Conservation (phyloP, 1,140 invertebrate species). For the Drosophila bipectinata region DNA sequence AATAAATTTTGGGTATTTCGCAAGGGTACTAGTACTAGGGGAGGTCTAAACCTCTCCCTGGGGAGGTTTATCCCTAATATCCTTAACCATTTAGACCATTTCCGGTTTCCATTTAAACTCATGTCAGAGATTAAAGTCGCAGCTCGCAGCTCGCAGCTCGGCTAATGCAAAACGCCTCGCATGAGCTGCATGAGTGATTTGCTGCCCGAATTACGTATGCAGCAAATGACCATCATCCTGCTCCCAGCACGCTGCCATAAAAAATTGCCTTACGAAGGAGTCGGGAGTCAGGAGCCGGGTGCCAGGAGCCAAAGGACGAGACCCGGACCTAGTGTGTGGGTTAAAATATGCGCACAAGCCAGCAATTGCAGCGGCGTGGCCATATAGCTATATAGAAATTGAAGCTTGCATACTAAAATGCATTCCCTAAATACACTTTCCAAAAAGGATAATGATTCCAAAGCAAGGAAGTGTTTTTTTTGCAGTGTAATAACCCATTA, state of each 20-base stretch:
- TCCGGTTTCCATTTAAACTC: background rate
- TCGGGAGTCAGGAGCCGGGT: background rate
- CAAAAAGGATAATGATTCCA: background rate
- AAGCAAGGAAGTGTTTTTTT: background rate
- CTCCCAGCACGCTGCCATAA: slow-evolving; percentile 36
- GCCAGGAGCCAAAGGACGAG: background rate
- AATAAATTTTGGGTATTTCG: background rate
- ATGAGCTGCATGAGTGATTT: slow-evolving; percentile 51
- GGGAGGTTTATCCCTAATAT: background rate
- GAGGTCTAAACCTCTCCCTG: too few relatives aligned
- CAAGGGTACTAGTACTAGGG: too few relatives aligned
- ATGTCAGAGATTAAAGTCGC: background rate
- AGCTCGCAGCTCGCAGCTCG: background rate
- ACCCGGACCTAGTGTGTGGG: slow-evolving; percentile 4
- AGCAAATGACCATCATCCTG: slow-evolving; percentile 60
- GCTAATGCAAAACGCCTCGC: slow-evolving; percentile 31
- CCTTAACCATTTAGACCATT: background rate
- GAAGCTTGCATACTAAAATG: slow-evolving; percentile 58
- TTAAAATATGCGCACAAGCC: slow-evolving; percentile 43
- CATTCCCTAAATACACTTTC: slow-evolving; percentile 20
- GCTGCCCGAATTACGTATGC: slow-evolving; percentile 42
- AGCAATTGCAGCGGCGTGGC: slow-evolving; percentile 40
- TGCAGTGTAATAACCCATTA: too few relatives aligned
- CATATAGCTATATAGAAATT: slow-evolving; percentile 46
- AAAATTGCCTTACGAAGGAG: slow-evolving; percentile 35